phyloP scores from a whole-genome alignment of 1,140 invertebrate species.

The Vanessa tameamea region DNA sequence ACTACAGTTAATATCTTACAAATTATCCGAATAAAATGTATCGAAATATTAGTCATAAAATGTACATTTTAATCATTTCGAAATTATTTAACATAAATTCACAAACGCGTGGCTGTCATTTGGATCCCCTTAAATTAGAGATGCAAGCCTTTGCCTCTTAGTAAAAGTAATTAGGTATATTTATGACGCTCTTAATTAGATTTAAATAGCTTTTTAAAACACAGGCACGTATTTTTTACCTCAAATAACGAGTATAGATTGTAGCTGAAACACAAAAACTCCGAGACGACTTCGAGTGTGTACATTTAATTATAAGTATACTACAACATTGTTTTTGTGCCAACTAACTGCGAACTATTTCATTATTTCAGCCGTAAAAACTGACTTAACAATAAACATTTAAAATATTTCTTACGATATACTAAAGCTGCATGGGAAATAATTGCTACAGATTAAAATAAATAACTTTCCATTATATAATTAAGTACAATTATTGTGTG shows the following conservation, averaged over 20 bases:
- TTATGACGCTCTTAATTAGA: constrained; percentile 12
- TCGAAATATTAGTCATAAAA: not conserved
- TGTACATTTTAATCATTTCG: not conserved
- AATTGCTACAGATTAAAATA: too few species aligned
- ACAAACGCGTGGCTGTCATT: not conserved
- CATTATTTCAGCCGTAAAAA: constrained; percentile 11
- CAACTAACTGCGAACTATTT: constrained; percentile 24
- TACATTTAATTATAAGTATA: constrained; percentile 22
- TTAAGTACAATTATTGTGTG: too few species aligned
- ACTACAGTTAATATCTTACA: too few species aligned
- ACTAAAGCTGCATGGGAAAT: too few species aligned
- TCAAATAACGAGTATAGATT: constrained; percentile 5
- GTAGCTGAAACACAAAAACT: constrained; percentile 23
- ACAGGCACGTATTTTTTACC: constrained; percentile 6
- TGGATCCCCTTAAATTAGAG: not conserved
- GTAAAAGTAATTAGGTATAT: constrained; percentile 18
- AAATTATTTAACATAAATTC: constrained; percentile 1
- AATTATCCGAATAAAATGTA: too few species aligned
- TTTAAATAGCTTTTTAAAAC: constrained; percentile 11
- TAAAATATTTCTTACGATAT: not conserved
- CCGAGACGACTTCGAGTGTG: constrained; percentile 14
- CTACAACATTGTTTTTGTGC: constrained; percentile 25
- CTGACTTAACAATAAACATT: constrained; percentile 10
- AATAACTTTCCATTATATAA: too few species aligned
- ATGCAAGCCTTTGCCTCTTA: constrained; percentile 1